phyloP scores from a whole-genome alignment of 2,113 vertebrate genomes.

The Trogon surrucura region DNA sequence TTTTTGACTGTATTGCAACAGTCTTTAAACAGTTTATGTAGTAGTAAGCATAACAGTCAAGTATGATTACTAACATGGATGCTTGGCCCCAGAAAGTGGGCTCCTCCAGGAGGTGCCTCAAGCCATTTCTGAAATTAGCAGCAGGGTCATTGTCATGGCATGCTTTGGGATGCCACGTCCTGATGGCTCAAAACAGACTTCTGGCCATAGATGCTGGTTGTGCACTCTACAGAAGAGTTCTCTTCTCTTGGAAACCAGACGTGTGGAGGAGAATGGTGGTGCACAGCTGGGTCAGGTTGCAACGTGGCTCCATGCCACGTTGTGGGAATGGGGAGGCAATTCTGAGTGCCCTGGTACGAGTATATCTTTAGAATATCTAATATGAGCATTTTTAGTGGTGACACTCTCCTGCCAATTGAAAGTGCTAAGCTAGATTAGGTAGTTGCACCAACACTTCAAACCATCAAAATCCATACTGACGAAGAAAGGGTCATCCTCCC shows the following conservation, averaged over 20 bases:
- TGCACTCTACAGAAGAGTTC: neutral
- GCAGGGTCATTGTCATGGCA: accelerated
- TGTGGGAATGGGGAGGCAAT: neutral
- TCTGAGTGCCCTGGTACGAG: neutral
- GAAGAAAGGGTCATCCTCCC: neutral
- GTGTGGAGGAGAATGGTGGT: accelerated
- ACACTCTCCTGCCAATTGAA: neutral
- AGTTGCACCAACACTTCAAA: neutral
- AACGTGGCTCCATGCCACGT: accelerated
- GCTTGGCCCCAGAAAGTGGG: neutral
- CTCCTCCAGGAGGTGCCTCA: neutral
- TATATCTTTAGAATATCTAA: neutral
- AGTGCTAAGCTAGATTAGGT: neutral
- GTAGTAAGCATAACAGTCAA: accelerated
- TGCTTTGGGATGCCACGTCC: neutral
- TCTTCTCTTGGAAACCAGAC: neutral
- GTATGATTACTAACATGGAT: neutral
- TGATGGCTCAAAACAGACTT: neutral
- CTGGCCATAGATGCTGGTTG: neutral
- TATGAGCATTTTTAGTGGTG: neutral
- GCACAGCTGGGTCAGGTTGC: neutral
- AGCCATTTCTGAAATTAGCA: neutral
- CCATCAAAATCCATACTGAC: neutral
- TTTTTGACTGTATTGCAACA: neutral
- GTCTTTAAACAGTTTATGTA: neutral